Base-by-base conservation (phyloP, 2,888 invertebrate species). In the Dichetophora obliterata region DNA sequence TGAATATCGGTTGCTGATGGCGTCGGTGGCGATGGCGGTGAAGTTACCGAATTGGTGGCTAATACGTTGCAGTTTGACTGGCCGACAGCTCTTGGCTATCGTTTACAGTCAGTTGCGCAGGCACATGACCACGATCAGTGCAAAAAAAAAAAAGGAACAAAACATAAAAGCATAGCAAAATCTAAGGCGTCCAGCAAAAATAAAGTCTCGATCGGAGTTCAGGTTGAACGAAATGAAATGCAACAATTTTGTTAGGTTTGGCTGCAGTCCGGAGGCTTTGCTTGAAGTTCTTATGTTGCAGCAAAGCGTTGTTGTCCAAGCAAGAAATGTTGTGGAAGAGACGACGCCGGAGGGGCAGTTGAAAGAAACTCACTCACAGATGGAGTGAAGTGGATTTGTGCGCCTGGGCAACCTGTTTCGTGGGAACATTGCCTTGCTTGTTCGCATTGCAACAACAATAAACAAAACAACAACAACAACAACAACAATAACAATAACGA, bases 371-470 rank as follows among this genome's bases (percentile, higher is more conserved):
- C 50, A 65, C 54, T 59, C 37, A 65, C 54, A 68, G 24, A 61
- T 70, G 70, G 27, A 73, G 61, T 43, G 37, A 37, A 31, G 43
- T 14, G 27, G 34, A 57, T 19, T 43, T 27, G 24, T 48, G 63
- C 43, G 48, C 27, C 22, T 31, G 77, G 79, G 84, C 88, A 88
- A 88, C 88, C 88, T 88, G 88, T 88, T 88, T 87, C 88, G 88
- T 88, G 88, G 88, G 88, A 88, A 88, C 87, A 86, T 88, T 87
- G 86, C 88, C 88, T 87, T 87, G 86, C 85, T 85, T 82, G 85
- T 86, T 82, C 65, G 71, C 37, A 54, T 34, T 54, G n/a, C 66
- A 72, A 63, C 11, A 75, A 14, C 66, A 76, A 59, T n/a, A n/a
- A n/a, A n/a, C n/a, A n/a, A n/a, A n/a, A n/a, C 59, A 72, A 59